A percentile compares a stretch with the other conserved stretches of the same genome.
Evolutionary conservation across 2,797 vertebrate species (phyloP).

Genomic region (Tragelaphus oryx): DNA sequence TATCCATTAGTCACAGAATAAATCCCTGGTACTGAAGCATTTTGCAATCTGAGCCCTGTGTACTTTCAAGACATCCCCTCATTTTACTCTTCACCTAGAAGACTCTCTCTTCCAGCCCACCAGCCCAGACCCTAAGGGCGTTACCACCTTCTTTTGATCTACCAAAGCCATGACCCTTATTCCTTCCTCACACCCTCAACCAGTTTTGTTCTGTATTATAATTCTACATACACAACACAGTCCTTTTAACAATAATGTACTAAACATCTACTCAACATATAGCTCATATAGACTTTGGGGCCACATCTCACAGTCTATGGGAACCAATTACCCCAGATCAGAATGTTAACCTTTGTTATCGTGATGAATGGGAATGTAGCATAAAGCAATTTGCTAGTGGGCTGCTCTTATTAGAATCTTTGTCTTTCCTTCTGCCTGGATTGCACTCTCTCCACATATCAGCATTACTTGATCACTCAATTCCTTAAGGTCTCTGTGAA

Average conservation of each 20-base stretch:
- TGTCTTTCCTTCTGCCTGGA: neutral
- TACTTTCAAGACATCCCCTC: neutral
- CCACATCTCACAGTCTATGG: neutral
- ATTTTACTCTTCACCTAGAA: neutral
- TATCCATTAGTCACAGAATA: neutral
- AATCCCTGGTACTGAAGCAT: neutral
- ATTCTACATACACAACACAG: neutral
- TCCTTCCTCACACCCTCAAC: neutral
- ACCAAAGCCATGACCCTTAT: neutral
- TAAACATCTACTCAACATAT: neutral
- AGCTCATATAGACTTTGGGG: neutral
- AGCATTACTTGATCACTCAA: neutral
- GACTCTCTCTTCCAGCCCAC: neutral
- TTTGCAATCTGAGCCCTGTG: neutral
- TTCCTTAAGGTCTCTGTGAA: neutral
- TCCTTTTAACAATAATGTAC: neutral
- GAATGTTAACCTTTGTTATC: neutral
- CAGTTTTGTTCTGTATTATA: neutral
- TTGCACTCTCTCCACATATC: neutral
- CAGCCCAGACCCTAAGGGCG: neutral
- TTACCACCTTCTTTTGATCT: neutral
- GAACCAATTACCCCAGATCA: neutral
- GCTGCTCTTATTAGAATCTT: neutral
- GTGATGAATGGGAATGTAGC: rapidly evolving
- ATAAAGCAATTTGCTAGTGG: neutral